These are phyloP conservation scores for Eurystomus glaucurus DNA, from an alignment of 2,797 vertebrate genomes.

Conservation along the genomic window DNA sequence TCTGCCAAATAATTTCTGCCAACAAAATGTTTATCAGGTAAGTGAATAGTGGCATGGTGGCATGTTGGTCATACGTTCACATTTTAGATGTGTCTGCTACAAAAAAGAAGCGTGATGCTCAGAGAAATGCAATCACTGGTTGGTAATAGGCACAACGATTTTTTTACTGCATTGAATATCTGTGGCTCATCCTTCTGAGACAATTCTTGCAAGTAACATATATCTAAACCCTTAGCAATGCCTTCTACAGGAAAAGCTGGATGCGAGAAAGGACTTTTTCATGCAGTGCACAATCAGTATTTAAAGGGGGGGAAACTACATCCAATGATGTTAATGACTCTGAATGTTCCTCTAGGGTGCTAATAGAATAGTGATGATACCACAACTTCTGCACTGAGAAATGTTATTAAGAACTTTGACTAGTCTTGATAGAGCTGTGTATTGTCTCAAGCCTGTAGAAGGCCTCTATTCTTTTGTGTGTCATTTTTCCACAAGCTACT, in stretches of 20 bases:
- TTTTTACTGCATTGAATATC: background rate
- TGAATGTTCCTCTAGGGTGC: background rate
- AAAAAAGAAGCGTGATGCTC: background rate
- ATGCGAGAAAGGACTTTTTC: background rate
- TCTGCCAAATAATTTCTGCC: background rate
- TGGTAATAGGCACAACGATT: background rate
- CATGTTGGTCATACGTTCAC: accelerated
- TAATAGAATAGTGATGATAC: background rate
- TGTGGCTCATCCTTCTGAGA: background rate
- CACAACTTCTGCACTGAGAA: background rate
- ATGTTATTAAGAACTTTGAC: background rate
- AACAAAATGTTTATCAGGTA: background rate
- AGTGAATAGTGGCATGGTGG: background rate
- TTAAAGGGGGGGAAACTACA: background rate
- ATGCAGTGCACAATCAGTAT: no score
- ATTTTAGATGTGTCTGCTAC: background rate
- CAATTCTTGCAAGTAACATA: background rate
- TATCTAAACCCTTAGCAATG: background rate
- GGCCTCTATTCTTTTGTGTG: background rate
- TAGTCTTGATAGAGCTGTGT: background rate
- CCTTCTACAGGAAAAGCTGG: background rate
- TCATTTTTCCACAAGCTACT: background rate
- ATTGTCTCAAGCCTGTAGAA: background rate
- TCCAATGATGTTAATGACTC: background rate
- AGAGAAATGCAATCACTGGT: background rate